Conservation (phyloP, 2,888 invertebrate species). For the Aporophyla nigra region DNA sequence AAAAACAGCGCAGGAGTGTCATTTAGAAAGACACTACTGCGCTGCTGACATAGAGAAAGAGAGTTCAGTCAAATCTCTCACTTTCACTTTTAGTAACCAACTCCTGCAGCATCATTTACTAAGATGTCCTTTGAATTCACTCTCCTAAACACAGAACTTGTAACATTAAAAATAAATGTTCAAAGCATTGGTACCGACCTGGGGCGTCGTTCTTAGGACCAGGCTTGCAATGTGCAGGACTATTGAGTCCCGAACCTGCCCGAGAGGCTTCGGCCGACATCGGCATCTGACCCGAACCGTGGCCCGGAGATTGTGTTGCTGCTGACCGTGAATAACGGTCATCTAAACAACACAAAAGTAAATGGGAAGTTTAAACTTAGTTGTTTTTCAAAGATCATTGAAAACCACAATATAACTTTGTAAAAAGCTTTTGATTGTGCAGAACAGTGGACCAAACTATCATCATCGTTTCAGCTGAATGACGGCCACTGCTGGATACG, state of each 20-base stretch:
- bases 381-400: background rate
- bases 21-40: too few relatives aligned
- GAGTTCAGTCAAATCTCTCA: background rate
- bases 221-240: conserved; percentile 87
- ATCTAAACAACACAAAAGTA: conserved; percentile 37
- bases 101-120: background rate
- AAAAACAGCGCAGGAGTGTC: conserved; percentile 1
- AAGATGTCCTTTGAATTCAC: conserved; percentile 65
- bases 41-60: background rate
- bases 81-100: background rate
- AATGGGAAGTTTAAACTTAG: background rate
- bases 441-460: background rate
- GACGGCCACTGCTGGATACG: too few relatives aligned
- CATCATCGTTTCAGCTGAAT: too few relatives aligned
- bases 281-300: conserved; percentile 86
- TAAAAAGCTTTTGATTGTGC: background rate
- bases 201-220: conserved; percentile 87
- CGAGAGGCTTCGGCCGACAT: conserved; percentile 89
- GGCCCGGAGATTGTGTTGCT: conserved; percentile 87
- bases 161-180: background rate
- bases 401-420: background rate
- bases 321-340: conserved; percentile 58
- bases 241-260: conserved; percentile 87
- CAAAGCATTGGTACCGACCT: conserved; percentile 76
- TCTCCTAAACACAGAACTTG: background rate